These are phyloP conservation scores for Pandemis corylana DNA, from an alignment of 2,888 invertebrate genomes.

Conservation along the genomic window DNA sequence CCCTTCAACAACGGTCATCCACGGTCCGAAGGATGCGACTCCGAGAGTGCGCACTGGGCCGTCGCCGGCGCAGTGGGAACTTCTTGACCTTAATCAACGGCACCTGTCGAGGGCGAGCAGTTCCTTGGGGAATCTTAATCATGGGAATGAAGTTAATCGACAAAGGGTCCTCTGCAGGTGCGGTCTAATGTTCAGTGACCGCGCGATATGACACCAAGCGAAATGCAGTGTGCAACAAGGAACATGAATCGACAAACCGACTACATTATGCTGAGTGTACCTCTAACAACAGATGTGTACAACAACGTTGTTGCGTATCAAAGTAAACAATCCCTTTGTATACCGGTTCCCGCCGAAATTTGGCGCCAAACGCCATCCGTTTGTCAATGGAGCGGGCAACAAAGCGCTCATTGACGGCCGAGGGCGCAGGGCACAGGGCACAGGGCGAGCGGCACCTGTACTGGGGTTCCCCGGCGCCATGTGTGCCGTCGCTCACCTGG, in stretches of 20 bases:
- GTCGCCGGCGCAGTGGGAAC: constrained; percentile 75
- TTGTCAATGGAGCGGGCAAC: constrained; percentile 75
- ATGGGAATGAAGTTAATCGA: constrained; percentile 64
- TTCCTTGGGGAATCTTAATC: constrained; percentile 76
- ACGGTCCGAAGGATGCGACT: constrained; percentile 61
- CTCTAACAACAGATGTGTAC: constrained; percentile 9
- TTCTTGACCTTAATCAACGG: constrained; percentile 78
- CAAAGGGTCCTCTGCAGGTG: constrained; percentile 46
- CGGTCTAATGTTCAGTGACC: constrained; percentile 21
- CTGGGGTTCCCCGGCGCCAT: constrained; percentile 77
- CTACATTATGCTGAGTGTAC: neutral
- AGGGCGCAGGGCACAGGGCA: constrained; percentile 49
- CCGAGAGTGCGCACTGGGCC: constrained; percentile 60
- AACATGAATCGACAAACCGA: neutral
- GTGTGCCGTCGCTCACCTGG: constrained; percentile 79
- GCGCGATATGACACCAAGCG: neutral
- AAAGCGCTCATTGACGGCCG: constrained; percentile 65
- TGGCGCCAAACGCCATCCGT: constrained; percentile 74
- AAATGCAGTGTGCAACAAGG: neutral
- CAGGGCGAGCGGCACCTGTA: constrained; percentile 75
- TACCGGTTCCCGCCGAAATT: constrained; percentile 67
- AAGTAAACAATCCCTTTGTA: constrained; percentile 68
- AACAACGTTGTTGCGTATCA: constrained; percentile 49
- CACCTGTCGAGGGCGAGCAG: constrained; percentile 72
- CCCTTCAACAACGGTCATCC: constrained; percentile 66